Evolutionary conservation across 1,140 invertebrate genomes (phyloP).

Genomic region (Mycetomoellerius zeteki): DNA sequence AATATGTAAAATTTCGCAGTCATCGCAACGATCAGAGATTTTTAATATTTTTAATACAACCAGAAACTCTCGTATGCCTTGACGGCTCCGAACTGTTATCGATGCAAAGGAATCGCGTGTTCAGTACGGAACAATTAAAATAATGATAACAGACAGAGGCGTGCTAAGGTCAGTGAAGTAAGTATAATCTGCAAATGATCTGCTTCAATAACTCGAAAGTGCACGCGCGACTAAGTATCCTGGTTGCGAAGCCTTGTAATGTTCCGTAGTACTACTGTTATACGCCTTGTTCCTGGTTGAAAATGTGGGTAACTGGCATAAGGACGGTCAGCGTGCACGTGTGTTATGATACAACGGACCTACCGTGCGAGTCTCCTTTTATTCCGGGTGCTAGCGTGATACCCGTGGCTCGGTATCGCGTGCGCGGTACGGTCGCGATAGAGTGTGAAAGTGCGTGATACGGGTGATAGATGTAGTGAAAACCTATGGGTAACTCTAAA

Average conservation of each 20-base stretch:
- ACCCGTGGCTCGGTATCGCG: conserved; percentile 32
- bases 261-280: conserved; percentile 36
- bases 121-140: conserved; percentile 37
- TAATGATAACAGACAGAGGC: conserved; percentile 53
- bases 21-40: too few relatives aligned
- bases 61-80: not conserved
- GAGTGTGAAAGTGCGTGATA: conserved; percentile 70
- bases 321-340: conserved; percentile 70
- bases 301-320: conserved; percentile 75
- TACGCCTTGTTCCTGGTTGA: conserved; percentile 72
- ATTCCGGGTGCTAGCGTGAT: conserved; percentile 27
- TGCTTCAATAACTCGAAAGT: conserved; percentile 66
- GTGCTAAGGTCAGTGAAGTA: conserved; percentile 54
- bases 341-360: conserved; percentile 37
- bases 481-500: conserved; percentile 36
- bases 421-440: not conserved
- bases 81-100: not conserved
- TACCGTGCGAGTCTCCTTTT: conserved; percentile 28
- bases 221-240: conserved; percentile 48
- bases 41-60: conserved; percentile 13
- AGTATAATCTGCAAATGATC: conserved; percentile 53
- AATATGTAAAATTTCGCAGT: too few relatives aligned
- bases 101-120: conserved; percentile 30
- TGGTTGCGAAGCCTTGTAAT: conserved; percentile 34
- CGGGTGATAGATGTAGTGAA: conserved; percentile 57